These are phyloP conservation scores for Chroicocephalus ridibundus DNA, from an alignment of 2,113 vertebrate species.

Conservation along the genomic window DNA sequence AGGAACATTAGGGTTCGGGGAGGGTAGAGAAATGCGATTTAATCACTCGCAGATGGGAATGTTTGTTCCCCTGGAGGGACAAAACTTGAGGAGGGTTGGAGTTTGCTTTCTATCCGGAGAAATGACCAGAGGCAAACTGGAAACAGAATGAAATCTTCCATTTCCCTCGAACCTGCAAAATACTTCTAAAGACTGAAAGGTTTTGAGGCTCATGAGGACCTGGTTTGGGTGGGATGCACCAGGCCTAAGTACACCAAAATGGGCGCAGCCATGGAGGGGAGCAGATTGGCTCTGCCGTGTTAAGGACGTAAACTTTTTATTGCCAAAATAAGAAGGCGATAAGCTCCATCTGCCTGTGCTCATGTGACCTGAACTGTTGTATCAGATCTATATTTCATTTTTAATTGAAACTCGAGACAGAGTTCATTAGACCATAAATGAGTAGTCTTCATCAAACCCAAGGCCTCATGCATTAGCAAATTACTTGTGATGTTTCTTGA, in stretches of 20 bases:
- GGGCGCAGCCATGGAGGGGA: rapidly evolving
- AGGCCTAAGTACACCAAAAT: neutral
- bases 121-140: neutral
- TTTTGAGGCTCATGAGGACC: neutral
- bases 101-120: neutral
- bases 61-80: neutral
- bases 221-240: neutral
- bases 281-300: neutral
- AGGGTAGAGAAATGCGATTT: neutral
- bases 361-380: neutral
- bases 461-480: neutral
- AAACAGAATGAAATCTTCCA: neutral
- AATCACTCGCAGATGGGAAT: neutral
- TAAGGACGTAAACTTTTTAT: neutral
- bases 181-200: neutral
- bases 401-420: neutral
- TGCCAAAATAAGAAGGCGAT: neutral
- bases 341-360: neutral
- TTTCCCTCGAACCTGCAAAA: neutral
- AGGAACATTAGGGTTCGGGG: neutral
- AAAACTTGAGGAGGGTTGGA: neutral
- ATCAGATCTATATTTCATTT: neutral
- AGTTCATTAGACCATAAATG: neutral
- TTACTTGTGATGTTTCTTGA: neutral
- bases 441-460: neutral